phyloP scores from a whole-genome alignment of 2,113 vertebrate genomes.

The Antigone vipio region DNA sequence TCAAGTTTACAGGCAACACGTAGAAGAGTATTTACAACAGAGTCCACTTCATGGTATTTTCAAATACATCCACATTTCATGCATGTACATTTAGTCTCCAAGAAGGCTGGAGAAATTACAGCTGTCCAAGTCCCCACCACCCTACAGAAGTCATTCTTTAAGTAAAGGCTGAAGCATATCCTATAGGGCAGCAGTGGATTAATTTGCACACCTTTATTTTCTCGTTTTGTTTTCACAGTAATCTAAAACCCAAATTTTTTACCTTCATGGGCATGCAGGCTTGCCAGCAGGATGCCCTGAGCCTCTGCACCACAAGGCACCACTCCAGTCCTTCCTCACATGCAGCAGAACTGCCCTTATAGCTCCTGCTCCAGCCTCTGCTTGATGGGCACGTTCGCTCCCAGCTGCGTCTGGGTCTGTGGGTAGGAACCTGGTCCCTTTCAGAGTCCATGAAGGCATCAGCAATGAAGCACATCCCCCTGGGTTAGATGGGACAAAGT shows the following conservation, averaged over 20 bases:
- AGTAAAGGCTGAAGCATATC: background rate
- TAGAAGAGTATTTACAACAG: background rate
- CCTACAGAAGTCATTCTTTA: background rate
- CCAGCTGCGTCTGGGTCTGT: background rate
- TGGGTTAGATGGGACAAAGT: background rate
- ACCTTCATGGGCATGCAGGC: background rate
- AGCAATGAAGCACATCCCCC: background rate
- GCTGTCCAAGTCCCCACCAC: background rate
- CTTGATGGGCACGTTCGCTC: background rate
- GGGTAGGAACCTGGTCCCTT: background rate
- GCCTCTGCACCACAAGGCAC: background rate
- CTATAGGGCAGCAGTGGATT: background rate
- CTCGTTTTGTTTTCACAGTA: background rate
- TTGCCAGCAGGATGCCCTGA: background rate
- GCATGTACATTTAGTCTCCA: background rate
- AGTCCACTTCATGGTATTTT: background rate
- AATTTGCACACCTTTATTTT: background rate
- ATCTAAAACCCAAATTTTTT: background rate
- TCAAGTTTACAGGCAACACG: background rate
- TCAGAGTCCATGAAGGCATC: background rate
- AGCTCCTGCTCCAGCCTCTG: background rate
- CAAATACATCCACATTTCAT: background rate
- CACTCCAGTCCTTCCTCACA: fast-evolving
- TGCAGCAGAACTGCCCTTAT: background rate
- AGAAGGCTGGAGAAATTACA: background rate